Conservation (phyloP, 2,113 vertebrate genomes). For the Nibea albiflora region DNA sequence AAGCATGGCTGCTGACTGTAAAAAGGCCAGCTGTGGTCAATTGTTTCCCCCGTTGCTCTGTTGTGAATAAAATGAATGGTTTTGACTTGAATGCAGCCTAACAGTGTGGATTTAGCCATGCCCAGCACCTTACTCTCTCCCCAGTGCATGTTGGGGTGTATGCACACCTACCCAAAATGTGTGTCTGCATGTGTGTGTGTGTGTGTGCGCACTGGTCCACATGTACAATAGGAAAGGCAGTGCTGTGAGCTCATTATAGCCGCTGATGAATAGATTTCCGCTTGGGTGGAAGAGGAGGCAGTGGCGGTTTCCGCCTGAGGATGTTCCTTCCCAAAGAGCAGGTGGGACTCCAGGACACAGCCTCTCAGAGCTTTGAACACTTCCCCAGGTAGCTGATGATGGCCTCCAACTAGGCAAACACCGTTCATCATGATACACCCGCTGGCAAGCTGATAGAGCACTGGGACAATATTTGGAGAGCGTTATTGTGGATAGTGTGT, state of each 20-base stretch:
- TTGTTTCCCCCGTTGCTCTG: background rate
- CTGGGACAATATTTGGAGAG: slow-evolving; percentile 74
- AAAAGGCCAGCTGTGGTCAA: background rate
- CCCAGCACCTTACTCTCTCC: background rate
- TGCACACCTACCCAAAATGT: background rate
- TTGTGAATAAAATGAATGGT: background rate
- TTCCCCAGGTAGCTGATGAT: slow-evolving; percentile 68
- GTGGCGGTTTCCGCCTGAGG: slow-evolving; percentile 59
- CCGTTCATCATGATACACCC: slow-evolving; percentile 63
- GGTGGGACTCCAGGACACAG: slow-evolving; percentile 56
- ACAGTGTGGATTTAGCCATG: slow-evolving; percentile 7
- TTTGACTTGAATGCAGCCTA: background rate
- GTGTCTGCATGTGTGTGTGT: background rate
- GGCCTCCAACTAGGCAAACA: slow-evolving; percentile 71
- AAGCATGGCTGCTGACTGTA: background rate
- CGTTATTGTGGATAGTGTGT: slow-evolving; percentile 44
- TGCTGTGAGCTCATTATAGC: slow-evolving; percentile 68
- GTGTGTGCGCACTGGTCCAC: background rate
- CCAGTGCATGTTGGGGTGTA: background rate
- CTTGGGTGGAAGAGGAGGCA: slow-evolving; percentile 49
- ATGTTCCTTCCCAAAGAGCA: slow-evolving; percentile 66
- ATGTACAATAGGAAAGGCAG: slow-evolving; percentile 24
- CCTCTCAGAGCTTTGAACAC: slow-evolving; percentile 48
- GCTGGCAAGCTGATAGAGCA: slow-evolving; percentile 60
- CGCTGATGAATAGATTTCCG: slow-evolving; percentile 78